Base-by-base conservation (phyloP, 2,797 vertebrate species). In the Tenualosa ilisha region DNA sequence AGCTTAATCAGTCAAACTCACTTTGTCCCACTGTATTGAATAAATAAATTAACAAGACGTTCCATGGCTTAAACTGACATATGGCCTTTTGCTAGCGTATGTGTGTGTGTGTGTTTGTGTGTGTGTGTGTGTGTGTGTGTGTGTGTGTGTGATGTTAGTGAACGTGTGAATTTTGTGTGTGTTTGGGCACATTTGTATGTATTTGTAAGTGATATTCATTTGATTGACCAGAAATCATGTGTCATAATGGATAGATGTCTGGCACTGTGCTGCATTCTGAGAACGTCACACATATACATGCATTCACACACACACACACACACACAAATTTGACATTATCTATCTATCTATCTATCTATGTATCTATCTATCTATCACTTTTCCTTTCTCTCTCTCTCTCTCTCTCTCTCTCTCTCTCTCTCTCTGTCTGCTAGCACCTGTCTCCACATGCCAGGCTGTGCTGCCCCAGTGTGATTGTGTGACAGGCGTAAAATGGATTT, bases 1-100 rank as follows among this genome's bases (percentile, higher is more conserved):
- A 86, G 88, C 90, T 91, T 91, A 91, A 93, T 91, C 87, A 90
- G 91, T 91, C 91, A 89, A 88, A 87, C 85, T 83, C 89, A 90
- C 89, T 90, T 88, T 85, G 86, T 87, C 88, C 65, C 84, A 82
- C 83, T 63, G 82, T 79, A 86, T 89, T 91, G 84, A 84, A 88
- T 90, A 87, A 90, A 89, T 91, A 89, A 89, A 91, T 90, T 87
- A 91, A 87, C 88, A 83, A 81, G 40, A 50, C 6, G 31, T 11
- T 43, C 26, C 24, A 20, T 43, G 43, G 75, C 83, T 49, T 88
- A 85, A 84, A 86, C 72, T 89, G 90, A 86, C 83, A 61, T 83
- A 61, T 86, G 87, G 87, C 87, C 86, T 90, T 92, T 89, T 86
- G 85, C 83, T 3, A 13, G 9, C 40, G 79, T 51, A 86, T 85